A percentile compares a stretch with the other conserved stretches of the same genome.
phyloP scores from a whole-genome alignment of 1,140 invertebrate genomes.

The Sinella curviseta region DNA sequence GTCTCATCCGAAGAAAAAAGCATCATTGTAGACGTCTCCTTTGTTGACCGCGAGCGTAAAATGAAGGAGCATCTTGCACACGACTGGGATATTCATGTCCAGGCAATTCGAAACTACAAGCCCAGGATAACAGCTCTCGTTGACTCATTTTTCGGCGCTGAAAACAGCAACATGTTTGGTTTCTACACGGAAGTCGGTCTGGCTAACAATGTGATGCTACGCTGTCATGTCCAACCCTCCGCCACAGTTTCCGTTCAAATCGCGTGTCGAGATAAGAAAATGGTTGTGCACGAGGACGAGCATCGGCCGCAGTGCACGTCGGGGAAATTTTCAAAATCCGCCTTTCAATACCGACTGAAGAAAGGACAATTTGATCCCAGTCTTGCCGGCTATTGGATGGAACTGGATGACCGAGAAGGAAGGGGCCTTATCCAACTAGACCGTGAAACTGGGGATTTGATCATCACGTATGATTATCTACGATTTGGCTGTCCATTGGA shows the following conservation, averaged over 20 bases:
- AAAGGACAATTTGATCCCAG: conserved; percentile 28
- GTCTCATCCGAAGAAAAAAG: conserved; percentile 26
- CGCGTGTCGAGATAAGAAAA: conserved; percentile 24
- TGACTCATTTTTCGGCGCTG: conserved; percentile 34
- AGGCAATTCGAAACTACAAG: conserved; percentile 7
- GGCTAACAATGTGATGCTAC: not conserved
- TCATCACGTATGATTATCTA: not conserved
- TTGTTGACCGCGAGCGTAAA: not conserved
- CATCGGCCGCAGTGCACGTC: not conserved
- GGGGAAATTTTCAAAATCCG: not conserved
- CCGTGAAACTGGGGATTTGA: not conserved
- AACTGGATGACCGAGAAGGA: not conserved
- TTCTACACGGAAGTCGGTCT: conserved; percentile 29
- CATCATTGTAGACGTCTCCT: not conserved
- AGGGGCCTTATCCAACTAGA: not conserved
- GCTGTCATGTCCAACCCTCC: conserved; percentile 40
- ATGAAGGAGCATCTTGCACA: not conserved
- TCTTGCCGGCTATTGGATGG: conserved; percentile 28
- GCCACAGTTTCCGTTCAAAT: not conserved
- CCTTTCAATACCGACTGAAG: not conserved
- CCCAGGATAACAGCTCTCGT: not conserved
- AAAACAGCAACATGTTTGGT: conserved; percentile 26
- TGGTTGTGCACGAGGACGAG: conserved; percentile 37
- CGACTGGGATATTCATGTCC: conserved; percentile 19
- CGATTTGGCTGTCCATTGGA: conserved; percentile 43